A percentile compares a stretch with the other conserved stretches of the same genome.
Evolutionary conservation across 2,797 vertebrate genomes (phyloP).

Genomic region (Crenuchus spilurus): DNA sequence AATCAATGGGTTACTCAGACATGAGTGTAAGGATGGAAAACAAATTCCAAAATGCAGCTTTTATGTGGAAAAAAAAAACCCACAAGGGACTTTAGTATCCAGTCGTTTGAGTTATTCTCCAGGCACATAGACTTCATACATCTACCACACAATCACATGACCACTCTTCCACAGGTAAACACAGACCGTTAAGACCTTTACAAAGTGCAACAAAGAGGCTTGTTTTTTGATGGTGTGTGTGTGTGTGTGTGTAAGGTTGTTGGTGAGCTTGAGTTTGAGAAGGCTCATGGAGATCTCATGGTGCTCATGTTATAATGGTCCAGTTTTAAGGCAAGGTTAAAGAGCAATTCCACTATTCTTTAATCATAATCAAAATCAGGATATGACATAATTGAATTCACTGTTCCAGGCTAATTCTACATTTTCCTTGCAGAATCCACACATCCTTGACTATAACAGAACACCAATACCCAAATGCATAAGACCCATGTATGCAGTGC

Average conservation of each 20-base stretch:
- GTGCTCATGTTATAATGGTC: not conserved
- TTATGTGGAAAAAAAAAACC: not conserved
- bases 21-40: conserved; percentile 4
- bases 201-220: conserved; percentile 13
- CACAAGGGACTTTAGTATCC: not conserved
- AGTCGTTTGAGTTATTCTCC: conserved; percentile 20
- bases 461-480: no score
- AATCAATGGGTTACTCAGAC: conserved; percentile 14
- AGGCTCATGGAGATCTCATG: not conserved
- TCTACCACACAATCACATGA: not conserved
- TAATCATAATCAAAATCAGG: no score
- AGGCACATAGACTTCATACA: conserved; percentile 14
- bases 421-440: no score
- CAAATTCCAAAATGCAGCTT: conserved; percentile 1
- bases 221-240: not conserved
- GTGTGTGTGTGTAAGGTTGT: not conserved
- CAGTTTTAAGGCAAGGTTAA: conserved; percentile 6
- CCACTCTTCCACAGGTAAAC: conserved; percentile 2
- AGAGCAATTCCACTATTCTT: not conserved
- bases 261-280: not conserved
- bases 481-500: no score
- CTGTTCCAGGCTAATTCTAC: no score
- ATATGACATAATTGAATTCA: no score
- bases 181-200: conserved; percentile 25
- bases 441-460: no score